A percentile compares a stretch with the other conserved stretches of the same genome.
These are phyloP conservation scores for Scaptomyza caliginosa DNA, from an alignment of 2,888 invertebrate genomes.

Conservation along the genomic window DNA sequence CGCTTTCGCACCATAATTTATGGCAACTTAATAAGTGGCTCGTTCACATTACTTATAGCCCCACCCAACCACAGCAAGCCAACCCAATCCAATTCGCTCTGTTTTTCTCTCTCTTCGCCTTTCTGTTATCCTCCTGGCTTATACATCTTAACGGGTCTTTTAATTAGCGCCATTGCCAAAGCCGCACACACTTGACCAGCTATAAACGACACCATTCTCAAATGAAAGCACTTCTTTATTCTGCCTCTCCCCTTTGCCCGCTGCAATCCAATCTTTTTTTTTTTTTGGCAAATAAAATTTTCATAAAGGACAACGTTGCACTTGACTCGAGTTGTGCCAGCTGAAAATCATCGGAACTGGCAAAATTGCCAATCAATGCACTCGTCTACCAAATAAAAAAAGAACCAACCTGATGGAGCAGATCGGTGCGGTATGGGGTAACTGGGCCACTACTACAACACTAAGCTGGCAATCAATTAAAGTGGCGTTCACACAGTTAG, in stretches of 20 bases:
- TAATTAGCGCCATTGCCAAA: constrained; percentile 69
- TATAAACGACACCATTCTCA: constrained; percentile 24
- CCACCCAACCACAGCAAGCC: neutral
- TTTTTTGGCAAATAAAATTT: constrained; percentile 34
- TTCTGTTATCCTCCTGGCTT: constrained; percentile 3
- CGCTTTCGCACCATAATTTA: constrained; percentile 46
- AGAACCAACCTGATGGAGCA: neutral
- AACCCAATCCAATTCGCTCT: neutral
- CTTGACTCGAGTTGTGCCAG: constrained; percentile 38
- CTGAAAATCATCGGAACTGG: constrained; percentile 40
- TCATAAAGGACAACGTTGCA: constrained; percentile 45
- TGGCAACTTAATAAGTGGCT: constrained; percentile 55
- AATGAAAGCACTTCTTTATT: constrained; percentile 15
- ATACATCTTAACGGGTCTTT: constrained; percentile 42
- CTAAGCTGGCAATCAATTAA: constrained; percentile 57
- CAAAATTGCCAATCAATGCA: constrained; percentile 56
- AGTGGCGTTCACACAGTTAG: constrained; percentile 15
- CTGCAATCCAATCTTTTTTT: neutral
- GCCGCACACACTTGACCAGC: constrained; percentile 29
- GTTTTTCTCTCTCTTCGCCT: neutral
- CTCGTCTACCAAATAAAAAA: constrained; percentile 28
- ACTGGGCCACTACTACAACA: constrained; percentile 5
- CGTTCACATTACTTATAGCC: constrained; percentile 30
- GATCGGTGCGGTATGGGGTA: neutral
- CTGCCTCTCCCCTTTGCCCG: no score